phyloP scores from a whole-genome alignment of 2,888 invertebrate genomes.

The Bruchidius siliquastri region DNA sequence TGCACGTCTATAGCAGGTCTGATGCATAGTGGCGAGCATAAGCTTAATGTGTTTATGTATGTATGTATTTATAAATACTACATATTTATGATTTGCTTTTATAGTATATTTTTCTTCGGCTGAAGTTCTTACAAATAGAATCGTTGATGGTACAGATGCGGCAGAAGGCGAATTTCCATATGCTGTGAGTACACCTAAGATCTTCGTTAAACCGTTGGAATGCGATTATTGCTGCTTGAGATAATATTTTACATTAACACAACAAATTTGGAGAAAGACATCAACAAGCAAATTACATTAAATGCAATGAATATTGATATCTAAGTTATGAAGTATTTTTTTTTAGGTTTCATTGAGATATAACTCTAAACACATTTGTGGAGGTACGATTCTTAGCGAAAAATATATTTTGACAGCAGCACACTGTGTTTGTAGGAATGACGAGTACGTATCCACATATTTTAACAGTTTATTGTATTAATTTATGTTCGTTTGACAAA shows the following conservation, averaged over 20 bases:
- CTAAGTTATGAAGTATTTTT: slow-evolving; percentile 4
- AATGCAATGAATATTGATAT: too few species aligned
- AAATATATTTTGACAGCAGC: slow-evolving; percentile 26
- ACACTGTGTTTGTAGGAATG: slow-evolving; percentile 21
- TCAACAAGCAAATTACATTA: too few species aligned
- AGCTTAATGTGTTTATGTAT: too few species aligned
- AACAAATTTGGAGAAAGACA: too few species aligned
- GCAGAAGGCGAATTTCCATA: slow-evolving; percentile 29
- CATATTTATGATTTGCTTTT: neutral
- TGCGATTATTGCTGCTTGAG: too few species aligned
- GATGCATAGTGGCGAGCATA: too few species aligned
- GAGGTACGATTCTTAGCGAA: slow-evolving; percentile 25
- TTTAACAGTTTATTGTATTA: too few species aligned
- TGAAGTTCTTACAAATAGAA: slow-evolving; percentile 8
- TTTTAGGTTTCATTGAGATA: slow-evolving; percentile 21
- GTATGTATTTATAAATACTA: too few species aligned
- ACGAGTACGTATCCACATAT: slow-evolving; percentile 9
- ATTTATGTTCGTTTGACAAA: too few species aligned
- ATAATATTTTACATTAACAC: too few species aligned
- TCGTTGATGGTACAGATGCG: slow-evolving; percentile 30
- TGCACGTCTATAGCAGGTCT: too few species aligned
- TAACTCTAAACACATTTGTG: slow-evolving; percentile 21
- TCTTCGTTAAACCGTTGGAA: too few species aligned
- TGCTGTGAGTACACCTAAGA: slow-evolving; percentile 24
- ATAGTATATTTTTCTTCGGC: neutral